These are phyloP conservation scores for Rhagonycha fulva DNA, from an alignment of 2,888 invertebrate genomes.

Conservation along the genomic window DNA sequence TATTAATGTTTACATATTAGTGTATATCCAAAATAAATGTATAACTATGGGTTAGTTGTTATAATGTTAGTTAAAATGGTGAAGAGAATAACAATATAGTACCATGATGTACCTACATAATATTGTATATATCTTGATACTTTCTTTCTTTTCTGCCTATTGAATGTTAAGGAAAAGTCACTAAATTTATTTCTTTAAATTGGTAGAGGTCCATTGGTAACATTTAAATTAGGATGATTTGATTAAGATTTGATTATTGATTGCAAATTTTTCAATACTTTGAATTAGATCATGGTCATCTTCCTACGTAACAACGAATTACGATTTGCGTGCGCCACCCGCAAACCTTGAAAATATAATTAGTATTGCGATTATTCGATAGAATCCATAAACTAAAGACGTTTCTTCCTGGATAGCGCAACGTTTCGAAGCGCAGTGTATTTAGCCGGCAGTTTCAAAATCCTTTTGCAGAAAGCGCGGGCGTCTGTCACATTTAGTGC, in stretches of 20 bases:
- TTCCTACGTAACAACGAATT: conserved; percentile 8
- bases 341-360: conserved; percentile 21
- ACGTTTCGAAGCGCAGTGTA: neutral
- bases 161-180: neutral
- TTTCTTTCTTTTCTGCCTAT: no score
- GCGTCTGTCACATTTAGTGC: neutral
- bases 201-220: neutral
- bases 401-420: conserved; percentile 4
- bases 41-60: no score
- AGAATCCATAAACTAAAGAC: conserved; percentile 17
- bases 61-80: no score
- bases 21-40: no score
- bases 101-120: no score
- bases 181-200: neutral
- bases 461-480: conserved; percentile 7
- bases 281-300: conserved; percentile 13
- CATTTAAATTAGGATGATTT: neutral
- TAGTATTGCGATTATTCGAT: conserved; percentile 12
- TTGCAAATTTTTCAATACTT: neutral
- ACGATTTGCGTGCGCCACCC: conserved; percentile 16
- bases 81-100: no score
- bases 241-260: neutral
- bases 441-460: neutral
- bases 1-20: no score
- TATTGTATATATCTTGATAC: no score